Percentiles rank a stretch among this genome's conserved stretches.
These are phyloP conservation scores for Spinibarbus caldwelli DNA, from an alignment of 2,797 vertebrate genomes.

Conservation along the genomic window DNA sequence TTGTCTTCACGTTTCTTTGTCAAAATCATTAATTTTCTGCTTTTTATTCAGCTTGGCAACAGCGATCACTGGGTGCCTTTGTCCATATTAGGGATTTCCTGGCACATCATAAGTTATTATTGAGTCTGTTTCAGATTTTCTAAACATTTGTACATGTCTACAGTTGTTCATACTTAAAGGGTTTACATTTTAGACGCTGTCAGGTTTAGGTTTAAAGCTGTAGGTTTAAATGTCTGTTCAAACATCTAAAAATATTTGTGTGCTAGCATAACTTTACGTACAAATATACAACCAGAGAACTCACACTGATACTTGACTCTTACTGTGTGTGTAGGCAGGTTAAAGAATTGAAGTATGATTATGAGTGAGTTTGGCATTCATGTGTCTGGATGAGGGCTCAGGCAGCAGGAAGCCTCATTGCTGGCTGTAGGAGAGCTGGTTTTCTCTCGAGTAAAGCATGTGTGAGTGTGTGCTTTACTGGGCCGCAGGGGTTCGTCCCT, in stretches of 20 bases:
- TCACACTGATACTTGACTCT: too few species aligned
- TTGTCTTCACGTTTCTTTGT: too few species aligned
- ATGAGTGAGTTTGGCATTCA: not conserved
- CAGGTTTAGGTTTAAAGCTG: not conserved
- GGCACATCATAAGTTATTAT: not conserved
- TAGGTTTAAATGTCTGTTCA: not conserved
- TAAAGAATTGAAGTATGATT: not conserved
- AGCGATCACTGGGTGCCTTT: not conserved
- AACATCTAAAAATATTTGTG: not conserved
- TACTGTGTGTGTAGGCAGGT: too few species aligned
- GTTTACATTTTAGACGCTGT: too few species aligned
- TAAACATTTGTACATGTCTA: not conserved
- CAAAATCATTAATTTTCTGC: too few species aligned
- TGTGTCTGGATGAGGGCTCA: slow-evolving; percentile 8
- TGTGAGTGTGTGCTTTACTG: slow-evolving; percentile 40
- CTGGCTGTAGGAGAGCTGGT: slow-evolving; percentile 1
- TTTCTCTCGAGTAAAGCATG: slow-evolving; percentile 19
- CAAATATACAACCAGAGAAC: too few species aligned
- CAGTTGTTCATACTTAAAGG: not conserved
- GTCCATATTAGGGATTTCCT: too few species aligned
- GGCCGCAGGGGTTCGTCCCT: slow-evolving; percentile 17
- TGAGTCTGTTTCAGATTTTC: not conserved
- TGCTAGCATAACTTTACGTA: not conserved
- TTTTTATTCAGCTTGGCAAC: too few species aligned
- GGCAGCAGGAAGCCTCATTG: not conserved